Conservation (phyloP, 2,888 invertebrate species). For the Lepidocyrtinus sp. region DNA sequence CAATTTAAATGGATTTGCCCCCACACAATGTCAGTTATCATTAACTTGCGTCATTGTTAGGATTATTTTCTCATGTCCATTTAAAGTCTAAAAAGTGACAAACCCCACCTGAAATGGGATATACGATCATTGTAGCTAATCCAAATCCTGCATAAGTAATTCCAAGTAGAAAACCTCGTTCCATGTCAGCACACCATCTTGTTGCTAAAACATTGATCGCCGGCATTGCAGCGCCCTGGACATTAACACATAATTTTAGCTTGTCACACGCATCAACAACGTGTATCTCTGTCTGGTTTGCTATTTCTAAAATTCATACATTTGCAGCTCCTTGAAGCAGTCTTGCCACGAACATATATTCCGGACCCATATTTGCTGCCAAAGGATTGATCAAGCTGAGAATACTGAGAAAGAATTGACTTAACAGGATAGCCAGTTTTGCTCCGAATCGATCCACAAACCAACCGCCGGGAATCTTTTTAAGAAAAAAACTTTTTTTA, state of each 20-base stretch:
- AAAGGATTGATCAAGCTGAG: slow-evolving; percentile 74
- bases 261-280: background rate
- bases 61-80: too few relatives aligned
- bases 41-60: too few relatives aligned
- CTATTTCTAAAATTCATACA: slow-evolving; percentile 71
- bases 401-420: slow-evolving; percentile 72
- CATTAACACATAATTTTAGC: background rate
- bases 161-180: slow-evolving; percentile 73
- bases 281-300: background rate
- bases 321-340: slow-evolving; percentile 74
- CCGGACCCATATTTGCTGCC: slow-evolving; percentile 73
- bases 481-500: background rate
- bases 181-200: slow-evolving; percentile 73
- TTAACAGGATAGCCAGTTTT: slow-evolving; percentile 72
- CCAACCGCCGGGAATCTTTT: slow-evolving; percentile 73
- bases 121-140: slow-evolving; percentile 73
- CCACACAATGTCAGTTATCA: too few relatives aligned
- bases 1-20: too few relatives aligned
- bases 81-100: too few relatives aligned
- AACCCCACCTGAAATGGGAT: too few relatives aligned
- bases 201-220: slow-evolving; percentile 67
- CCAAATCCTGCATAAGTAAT: slow-evolving; percentile 74
- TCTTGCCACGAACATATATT: slow-evolving; percentile 72
- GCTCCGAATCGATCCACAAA: slow-evolving; percentile 73
- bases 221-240: slow-evolving; percentile 69